phyloP scores from a whole-genome alignment of 2,888 invertebrate species.

The Tenthredo livida region DNA sequence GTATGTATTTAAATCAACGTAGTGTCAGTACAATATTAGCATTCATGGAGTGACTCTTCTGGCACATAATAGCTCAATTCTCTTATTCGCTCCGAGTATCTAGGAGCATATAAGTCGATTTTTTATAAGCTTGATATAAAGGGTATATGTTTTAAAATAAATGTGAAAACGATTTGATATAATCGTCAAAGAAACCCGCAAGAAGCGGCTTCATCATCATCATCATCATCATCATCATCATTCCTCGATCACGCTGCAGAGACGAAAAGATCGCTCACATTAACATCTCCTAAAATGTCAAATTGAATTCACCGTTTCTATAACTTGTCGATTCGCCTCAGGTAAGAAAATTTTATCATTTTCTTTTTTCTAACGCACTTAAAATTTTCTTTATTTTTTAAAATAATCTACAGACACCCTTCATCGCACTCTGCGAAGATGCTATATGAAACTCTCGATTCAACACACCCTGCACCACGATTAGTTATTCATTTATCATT shows the following conservation, averaged over 20 bases:
- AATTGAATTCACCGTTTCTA: background rate
- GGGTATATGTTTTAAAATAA: background rate
- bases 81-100: slow-evolving; percentile 55
- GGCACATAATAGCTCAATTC: slow-evolving; percentile 62
- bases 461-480: background rate
- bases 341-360: slow-evolving; percentile 7
- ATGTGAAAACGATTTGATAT: background rate
- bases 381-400: background rate
- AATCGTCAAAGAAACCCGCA: background rate
- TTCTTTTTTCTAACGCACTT: background rate
- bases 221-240: background rate
- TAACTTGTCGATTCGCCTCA: background rate
- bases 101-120: slow-evolving; percentile 44
- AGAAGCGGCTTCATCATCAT: background rate
- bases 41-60: slow-evolving; percentile 49
- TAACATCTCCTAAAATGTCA: background rate
- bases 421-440: background rate
- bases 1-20: slow-evolving; percentile 34
- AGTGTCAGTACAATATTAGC: slow-evolving; percentile 49
- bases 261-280: background rate
- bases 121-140: slow-evolving; percentile 9
- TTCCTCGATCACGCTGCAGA: background rate
- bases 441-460: background rate
- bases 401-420: background rate
- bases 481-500: too few relatives aligned